Base-by-base conservation (phyloP, 2,113 vertebrate genomes). In the Hiodon alosoides region DNA sequence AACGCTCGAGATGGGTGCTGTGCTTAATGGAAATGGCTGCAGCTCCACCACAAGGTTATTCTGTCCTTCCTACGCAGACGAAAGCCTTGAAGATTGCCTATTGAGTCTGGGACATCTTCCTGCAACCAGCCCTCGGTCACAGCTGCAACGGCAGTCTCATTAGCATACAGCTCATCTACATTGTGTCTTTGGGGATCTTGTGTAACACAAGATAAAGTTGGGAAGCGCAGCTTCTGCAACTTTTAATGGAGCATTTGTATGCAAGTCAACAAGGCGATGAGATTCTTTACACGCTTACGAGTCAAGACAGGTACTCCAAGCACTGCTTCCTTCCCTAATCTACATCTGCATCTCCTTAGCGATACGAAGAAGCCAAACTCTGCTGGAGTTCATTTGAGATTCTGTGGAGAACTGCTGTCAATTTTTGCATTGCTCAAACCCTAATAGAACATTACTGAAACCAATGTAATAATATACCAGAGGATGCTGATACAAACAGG, bases 81-180 rank as follows among this genome's bases (percentile, higher is more conserved):
- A 51, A 50, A 68, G 46, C 67, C 48, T n/a, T 68, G 67, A 68
- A 68, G 11, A 52, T 47, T 68, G 67, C 47, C 67, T 68, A 68
- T 68, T 52, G 67, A 68, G 67, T 52, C 67, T 68, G 46, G 67
- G 7, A 68, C 67, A 68, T 48, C 48, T 52, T 52, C 67, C 67
- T 68, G 47, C 47, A 68, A 51, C 67, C 67, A 68, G 67, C 46
- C 8, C 48, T 68, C 48, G 7, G 48, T 68, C 67, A 68, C 67
- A 68, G 67, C 67, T 68, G 50, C 67, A 68, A 68, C 14, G 4
- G 48, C 67, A 68, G 4, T n/a, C 14, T 52, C 13, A 5, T 68
- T 68, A 68, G 48, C 67, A 10, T 68, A 7, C 8, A 68, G 48
- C 6, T 68, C 67, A 68, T 68, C 67, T 11, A 68, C 67, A 10